Evolutionary conservation across 2,888 invertebrate genomes (phyloP), one percentile per base, ranked within the genome.

Genomic region (Notodonta dromedarius): DNA sequence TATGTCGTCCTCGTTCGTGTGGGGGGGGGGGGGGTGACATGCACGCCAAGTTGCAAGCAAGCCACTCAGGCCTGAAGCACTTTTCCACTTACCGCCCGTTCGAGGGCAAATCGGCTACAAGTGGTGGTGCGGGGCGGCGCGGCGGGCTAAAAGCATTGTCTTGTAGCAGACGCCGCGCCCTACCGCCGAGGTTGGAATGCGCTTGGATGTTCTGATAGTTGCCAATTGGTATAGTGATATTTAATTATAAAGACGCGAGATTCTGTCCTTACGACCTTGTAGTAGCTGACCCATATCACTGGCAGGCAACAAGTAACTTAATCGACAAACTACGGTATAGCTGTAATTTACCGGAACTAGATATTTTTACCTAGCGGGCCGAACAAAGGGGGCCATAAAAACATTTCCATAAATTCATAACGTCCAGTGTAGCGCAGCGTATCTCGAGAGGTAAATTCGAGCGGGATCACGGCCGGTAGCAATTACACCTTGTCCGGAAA

Each of bases 101-200:
- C 60, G 66, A 63, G 70, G 69, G 78, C 79, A 78, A 77, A 76
- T 77, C 77, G 69, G 70, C 74, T 70, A 78, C 79, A 80, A 80
- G 77, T 73, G 74, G 24, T 24, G 24, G 24, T 24, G 69, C 67
- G 61, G 68, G 65, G 61, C 54, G 61, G 57, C 56, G 56, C 44
- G 65, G 48, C 48, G 62, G 62, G 72, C 77, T 87, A 84, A 87
- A 83, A 87, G 87, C 87, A 79, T 85, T 85, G 84, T 83, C 83
- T 82, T 84, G 87, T 87, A 69, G 67, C 61, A 59, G 59, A 62
- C 77, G 71, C 65, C 70, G 65, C 68, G 62, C 69, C 65, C 68
- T 69, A 67, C 70, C 72, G 62, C 62, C 63, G 52, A 66, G 64
- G 65, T 64, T 5, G 24, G 32, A 42, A 54, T 44, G 51, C 9